Evolutionary conservation across 2,113 vertebrate genomes (phyloP), one percentile per base, ranked within the genome.

Genomic region (Platichthys flesus): DNA sequence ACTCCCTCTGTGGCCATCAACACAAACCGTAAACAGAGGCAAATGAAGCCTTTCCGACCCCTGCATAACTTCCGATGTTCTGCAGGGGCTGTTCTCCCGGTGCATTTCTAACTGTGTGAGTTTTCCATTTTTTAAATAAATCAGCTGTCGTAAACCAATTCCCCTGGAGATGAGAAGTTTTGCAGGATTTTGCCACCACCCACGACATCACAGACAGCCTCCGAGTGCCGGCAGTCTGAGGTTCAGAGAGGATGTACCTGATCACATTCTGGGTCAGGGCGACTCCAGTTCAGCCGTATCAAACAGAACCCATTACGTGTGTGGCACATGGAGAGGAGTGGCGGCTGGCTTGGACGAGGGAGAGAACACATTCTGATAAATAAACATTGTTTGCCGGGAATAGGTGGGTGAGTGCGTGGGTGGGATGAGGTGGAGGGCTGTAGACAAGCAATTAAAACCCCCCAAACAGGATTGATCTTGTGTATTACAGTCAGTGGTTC

Each of bases 301-400:
- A 92, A 88, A 89, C 78, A 74, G 77, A 88, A 92, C 90, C 70
- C 45, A 57, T 84, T 74, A 85, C 74, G 69, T 42, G 85, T 60
- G 40, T 2, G 1, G 20, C 81, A 85, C 65, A 69, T 68, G 66
- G 79, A 42, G 71, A 68, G 75, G 79, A 64, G 62, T 55, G 47
- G 37, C 18, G 20, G 31, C 26, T 12, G 62, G 70, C 62, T 67
- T 49, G 2, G 78, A 65, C 15, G 3, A 45, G 57, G 67, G 37
- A 68, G 63, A 37, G 26, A 37, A 35, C 64, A 52, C 16, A 31
- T 31, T 31, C 6, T 37, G 79, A 78, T 81, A 76, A 85, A 80
- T 86, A 70, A 87, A 74, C 10, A 68, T 71, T 40, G 35, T 71
- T 70, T 16, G 9, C 40, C 18, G 14, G 16, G n/a, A 13, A 3